Evolutionary conservation across 2,888 invertebrate genomes (phyloP), one percentile per base, ranked within the genome.

Genomic region (Adelphocoris suturalis): DNA sequence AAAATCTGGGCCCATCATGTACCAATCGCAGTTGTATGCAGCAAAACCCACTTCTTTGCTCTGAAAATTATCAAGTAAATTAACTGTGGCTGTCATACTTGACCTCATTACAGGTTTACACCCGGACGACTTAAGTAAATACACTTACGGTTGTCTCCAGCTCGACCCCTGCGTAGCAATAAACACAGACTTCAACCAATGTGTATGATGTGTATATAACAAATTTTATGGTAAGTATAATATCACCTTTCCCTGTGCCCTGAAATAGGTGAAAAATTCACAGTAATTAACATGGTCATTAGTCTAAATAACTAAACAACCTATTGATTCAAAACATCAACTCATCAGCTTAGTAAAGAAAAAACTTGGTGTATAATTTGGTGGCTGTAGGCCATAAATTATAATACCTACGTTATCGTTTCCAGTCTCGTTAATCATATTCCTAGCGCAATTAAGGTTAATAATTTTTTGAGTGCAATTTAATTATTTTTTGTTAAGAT

Each of bases 21-120:
- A 89, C 89, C 89, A 89, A n/a, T 81, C 89, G 37, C 81, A 55
- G 81, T 80, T 89, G 81, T 89, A 89, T 12, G 81, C 80, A 27
- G 80, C 80, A 16, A 89, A 57, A 0, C 57, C n/a, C 0, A 89
- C 14, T 9, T 55, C 57, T 19, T 27, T 16, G 28, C 89, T 89
- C 89, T 89, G 88, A 52, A 76, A 19, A 87, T 80, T 0, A 80
- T 16, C 37, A 7, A 7, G 7, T 37, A 4, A 37, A 37, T 7
- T 37, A 2, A 37, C 37, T 37, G 37, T 37, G 2, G 37, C 2
- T 4, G 7, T 37, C 37, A 37, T 37, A 37, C 37, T 37, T 37
- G 7, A 37, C 7, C 7, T 37, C 37, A 2, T 37, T 4, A 37
- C 37, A 37, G 37, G 37, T 37, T 37, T n/a, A n/a, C n/a, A n/a